A percentile compares a stretch with the other conserved stretches of the same genome.
phyloP scores from a whole-genome alignment of 2,113 vertebrate genomes.

The Paraplagusia blochii region DNA sequence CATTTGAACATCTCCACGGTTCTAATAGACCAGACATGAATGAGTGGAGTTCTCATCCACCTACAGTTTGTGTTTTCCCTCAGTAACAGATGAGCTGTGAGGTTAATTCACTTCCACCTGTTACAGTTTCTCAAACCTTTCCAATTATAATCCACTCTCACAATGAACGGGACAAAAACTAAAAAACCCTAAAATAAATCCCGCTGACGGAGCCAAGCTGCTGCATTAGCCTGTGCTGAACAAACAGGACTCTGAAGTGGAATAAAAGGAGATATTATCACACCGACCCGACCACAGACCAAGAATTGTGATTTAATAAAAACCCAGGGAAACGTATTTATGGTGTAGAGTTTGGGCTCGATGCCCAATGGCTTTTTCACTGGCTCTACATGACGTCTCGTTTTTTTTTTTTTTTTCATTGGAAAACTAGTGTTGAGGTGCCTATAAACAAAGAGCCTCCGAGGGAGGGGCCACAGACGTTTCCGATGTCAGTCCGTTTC shows the following conservation, averaged over 20 bases:
- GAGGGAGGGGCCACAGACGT: no score
- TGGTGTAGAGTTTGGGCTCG: slow-evolving; percentile 20
- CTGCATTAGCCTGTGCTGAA: slow-evolving; percentile 4
- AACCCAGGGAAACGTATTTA: slow-evolving; percentile 16
- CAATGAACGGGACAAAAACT: background rate
- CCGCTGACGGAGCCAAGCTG: background rate
- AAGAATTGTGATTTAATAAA: slow-evolving; percentile 22
- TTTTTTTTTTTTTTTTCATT: slow-evolving; percentile 27
- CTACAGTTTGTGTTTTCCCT: no score
- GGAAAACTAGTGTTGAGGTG: slow-evolving; percentile 42
- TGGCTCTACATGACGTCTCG: slow-evolving; percentile 11
- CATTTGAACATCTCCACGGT: no score
- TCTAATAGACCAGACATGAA: no score
- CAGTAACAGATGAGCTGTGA: no score
- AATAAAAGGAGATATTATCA: background rate
- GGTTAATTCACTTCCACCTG: no score
- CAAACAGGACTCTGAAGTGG: background rate
- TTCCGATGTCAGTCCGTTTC: slow-evolving; percentile 31
- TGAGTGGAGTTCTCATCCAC: no score
- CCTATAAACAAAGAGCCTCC: slow-evolving; percentile 44
- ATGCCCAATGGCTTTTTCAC: slow-evolving; percentile 1
- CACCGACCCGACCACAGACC: slow-evolving; percentile 15
- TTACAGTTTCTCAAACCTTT: no score
- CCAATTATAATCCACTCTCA: no score
- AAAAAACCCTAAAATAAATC: slow-evolving; percentile 3